A percentile compares a stretch with the other conserved stretches of the same genome.
These are phyloP conservation scores for Setipinna tenuifilis DNA, from an alignment of 2,797 vertebrate species.

Conservation along the genomic window DNA sequence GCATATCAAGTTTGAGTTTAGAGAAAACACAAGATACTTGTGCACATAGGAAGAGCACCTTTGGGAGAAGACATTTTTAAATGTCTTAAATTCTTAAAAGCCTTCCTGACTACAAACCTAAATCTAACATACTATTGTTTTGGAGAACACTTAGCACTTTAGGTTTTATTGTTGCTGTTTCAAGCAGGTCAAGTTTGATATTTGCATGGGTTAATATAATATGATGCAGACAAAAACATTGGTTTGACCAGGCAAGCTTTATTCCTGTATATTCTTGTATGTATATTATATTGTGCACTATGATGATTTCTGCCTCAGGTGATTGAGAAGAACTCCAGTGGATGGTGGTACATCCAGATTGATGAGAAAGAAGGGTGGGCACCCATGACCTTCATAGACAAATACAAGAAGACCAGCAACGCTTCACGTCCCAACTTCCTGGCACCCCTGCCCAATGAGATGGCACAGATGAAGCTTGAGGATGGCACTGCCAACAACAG, in stretches of 20 bases:
- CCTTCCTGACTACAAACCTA: no score
- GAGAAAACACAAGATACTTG: no score
- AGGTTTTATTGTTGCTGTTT: no score
- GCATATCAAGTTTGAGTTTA: no score
- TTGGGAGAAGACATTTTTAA: no score
- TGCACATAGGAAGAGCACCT: no score
- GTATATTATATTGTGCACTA: not conserved
- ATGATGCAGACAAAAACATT: not conserved
- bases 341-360: constrained; percentile 99
- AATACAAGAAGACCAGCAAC: constrained; percentile 97
- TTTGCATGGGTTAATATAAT: no score
- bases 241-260: not conserved
- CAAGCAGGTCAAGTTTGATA: no score
- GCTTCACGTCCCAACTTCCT: constrained; percentile 92
- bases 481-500: constrained; percentile 63
- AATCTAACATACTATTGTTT: no score
- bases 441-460: constrained; percentile 88
- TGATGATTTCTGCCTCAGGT: constrained; percentile 72
- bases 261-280: not conserved
- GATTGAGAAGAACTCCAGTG: constrained; percentile 95
- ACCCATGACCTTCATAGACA: constrained; percentile 94
- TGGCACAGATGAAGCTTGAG: constrained; percentile 83
- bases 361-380: constrained; percentile 98
- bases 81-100: no score
- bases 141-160: no score